Percentiles rank a stretch among this genome's conserved stretches.
These are phyloP conservation scores for Platynereis dumerilii DNA, from an alignment of 2,888 invertebrate species.

Conservation along the genomic window DNA sequence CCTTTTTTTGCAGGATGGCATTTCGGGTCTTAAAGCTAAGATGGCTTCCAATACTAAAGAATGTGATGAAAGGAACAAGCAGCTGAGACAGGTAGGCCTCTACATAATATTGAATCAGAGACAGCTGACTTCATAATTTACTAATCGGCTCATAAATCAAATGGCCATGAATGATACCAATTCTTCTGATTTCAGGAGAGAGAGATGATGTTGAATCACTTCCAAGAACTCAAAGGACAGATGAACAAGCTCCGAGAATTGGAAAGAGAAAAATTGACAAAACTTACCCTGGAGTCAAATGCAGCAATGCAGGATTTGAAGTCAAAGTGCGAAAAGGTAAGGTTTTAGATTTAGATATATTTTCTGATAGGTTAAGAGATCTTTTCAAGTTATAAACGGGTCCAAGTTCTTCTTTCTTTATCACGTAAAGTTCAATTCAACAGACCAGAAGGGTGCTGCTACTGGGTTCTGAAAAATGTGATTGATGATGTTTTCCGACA, in stretches of 20 bases:
- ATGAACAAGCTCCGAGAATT: slow-evolving; percentile 62
- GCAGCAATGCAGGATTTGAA: slow-evolving; percentile 57
- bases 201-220: slow-evolving; percentile 58
- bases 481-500: not conserved
- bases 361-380: not conserved
- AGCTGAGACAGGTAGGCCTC: slow-evolving; percentile 58
- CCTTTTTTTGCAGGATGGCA: slow-evolving; percentile 53
- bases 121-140: not conserved
- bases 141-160: not conserved
- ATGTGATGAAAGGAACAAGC: slow-evolving; percentile 61
- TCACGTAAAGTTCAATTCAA: no score
- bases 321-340: slow-evolving; percentile 55
- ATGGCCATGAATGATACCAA: no score
- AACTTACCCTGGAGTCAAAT: slow-evolving; percentile 61
- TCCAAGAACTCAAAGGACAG: slow-evolving; percentile 60
- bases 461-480: not conserved
- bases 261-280: slow-evolving; percentile 58
- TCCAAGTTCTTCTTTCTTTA: no score
- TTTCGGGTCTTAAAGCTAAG: slow-evolving; percentile 57
- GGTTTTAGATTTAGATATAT: slow-evolving; percentile 5
- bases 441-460: no score
- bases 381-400: no score
- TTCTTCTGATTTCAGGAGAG: slow-evolving; percentile 48
- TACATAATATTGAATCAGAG: not conserved
- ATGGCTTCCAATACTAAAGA: slow-evolving; percentile 60